phyloP scores from a whole-genome alignment of 2,113 vertebrate species.

The Ctenomys sociabilis region DNA sequence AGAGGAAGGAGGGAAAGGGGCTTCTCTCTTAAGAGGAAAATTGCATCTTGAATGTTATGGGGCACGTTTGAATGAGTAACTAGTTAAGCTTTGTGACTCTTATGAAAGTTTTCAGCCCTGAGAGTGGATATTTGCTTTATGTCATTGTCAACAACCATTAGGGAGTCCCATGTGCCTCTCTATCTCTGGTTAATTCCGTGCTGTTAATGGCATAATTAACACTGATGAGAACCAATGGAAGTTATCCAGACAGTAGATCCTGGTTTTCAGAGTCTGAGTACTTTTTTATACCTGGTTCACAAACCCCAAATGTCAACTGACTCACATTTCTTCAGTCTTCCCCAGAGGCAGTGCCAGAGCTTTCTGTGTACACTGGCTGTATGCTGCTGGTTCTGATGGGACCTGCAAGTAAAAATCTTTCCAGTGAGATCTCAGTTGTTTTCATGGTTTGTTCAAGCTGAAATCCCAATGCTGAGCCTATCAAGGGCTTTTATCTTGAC shows the following conservation, averaged over 20 bases:
- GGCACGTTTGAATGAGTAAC: neutral
- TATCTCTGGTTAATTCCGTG: slow-evolving; percentile 11
- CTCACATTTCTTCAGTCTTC: neutral
- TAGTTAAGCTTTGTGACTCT: slow-evolving; percentile 11
- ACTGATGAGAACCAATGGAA: slow-evolving; percentile 38
- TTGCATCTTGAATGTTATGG: neutral
- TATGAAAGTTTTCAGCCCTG: neutral
- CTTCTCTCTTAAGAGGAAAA: neutral
- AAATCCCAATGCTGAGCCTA: slow-evolving; percentile 19
- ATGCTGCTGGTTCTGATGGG: neutral
- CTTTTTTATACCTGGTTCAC: neutral
- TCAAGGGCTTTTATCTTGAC: neutral
- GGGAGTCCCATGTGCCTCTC: neutral
- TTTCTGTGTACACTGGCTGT: neutral
- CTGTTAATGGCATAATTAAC: slow-evolving; percentile 21
- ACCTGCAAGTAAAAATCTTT: neutral
- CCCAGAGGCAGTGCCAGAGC: neutral
- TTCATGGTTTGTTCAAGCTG: neutral
- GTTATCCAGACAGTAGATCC: neutral
- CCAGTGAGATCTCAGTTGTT: slow-evolving; percentile 15
- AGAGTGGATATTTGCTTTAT: slow-evolving; percentile 56
- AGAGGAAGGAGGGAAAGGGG: neutral
- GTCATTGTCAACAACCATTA: slow-evolving; percentile 55
- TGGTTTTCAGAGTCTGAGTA: neutral
- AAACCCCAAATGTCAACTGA: neutral